Evolutionary conservation across 2,797 vertebrate genomes (phyloP).

Genomic region (Malurus leucopterus): DNA sequence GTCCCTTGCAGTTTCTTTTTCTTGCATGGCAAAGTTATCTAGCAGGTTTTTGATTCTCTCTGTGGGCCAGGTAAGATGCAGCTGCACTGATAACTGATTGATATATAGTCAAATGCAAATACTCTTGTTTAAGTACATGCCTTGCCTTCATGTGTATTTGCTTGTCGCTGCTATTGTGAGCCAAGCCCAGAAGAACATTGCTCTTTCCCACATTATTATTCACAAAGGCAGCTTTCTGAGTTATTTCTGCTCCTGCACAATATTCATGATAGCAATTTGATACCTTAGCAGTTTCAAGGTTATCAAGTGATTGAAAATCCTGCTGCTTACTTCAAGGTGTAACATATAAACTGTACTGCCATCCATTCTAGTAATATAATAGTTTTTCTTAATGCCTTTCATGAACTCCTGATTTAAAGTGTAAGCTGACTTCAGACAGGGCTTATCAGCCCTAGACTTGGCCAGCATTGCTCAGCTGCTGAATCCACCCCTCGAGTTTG

Average conservation of each 20-base stretch:
- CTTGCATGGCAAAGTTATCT: slow-evolving; percentile 10
- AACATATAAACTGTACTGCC: slow-evolving; percentile 74
- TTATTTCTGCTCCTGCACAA: slow-evolving; percentile 76
- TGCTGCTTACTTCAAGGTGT: slow-evolving; percentile 78
- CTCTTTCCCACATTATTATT: slow-evolving; percentile 74
- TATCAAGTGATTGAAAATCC: slow-evolving; percentile 82
- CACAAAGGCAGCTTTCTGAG: slow-evolving; percentile 75
- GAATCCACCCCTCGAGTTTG: not conserved
- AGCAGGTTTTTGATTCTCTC: not conserved
- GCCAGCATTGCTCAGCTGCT: not conserved
- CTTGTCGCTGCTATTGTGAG: slow-evolving; percentile 46
- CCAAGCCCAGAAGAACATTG: slow-evolving; percentile 59
- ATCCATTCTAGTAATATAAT: slow-evolving; percentile 76
- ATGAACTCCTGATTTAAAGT: slow-evolving; percentile 78
- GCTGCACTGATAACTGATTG: slow-evolving; percentile 50
- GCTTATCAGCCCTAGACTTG: slow-evolving; percentile 60
- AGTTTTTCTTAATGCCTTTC: slow-evolving; percentile 78
- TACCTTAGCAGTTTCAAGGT: slow-evolving; percentile 81
- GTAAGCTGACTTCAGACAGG: slow-evolving; percentile 66
- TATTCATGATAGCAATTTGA: slow-evolving; percentile 84
- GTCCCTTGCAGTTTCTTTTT: not conserved
- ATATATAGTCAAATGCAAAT: slow-evolving; percentile 56
- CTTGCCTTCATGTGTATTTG: slow-evolving; percentile 48
- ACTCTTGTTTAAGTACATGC: slow-evolving; percentile 48
- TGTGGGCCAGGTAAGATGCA: slow-evolving; percentile 15